Conservation (phyloP, 1,140 invertebrate genomes). For the Matsumurasca onukii region DNA sequence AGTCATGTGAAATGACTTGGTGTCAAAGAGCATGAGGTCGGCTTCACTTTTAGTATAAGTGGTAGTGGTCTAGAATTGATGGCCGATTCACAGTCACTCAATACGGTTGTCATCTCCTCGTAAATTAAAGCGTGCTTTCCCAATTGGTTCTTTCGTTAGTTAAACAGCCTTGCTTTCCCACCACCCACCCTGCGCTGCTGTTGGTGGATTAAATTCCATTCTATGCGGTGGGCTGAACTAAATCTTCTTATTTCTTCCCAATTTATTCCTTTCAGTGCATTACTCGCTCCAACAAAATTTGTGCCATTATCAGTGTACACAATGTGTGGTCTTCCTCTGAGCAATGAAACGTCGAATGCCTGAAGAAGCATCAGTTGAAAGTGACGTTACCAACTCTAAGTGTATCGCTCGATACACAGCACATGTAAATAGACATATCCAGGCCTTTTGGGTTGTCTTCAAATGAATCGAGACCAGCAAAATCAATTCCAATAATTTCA, state of each 20-base stretch:
- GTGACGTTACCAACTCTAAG: constrained; percentile 44
- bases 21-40: no score
- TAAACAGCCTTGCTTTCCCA: no score
- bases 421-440: constrained; percentile 47
- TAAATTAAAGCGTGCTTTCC: constrained; percentile 18
- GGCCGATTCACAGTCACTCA: constrained; percentile 35
- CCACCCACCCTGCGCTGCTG: constrained; percentile 46
- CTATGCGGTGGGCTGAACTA: constrained; percentile 40
- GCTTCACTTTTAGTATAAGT: no score
- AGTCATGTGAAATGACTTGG: no score
- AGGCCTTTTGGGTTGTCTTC: constrained; percentile 40
- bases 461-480: constrained; percentile 44
- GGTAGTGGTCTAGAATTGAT: constrained; percentile 46
- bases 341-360: constrained; percentile 45
- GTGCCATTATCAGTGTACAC: constrained; percentile 50
- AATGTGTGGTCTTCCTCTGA: constrained; percentile 42
- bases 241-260: constrained; percentile 40
- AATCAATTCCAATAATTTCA: constrained; percentile 40
- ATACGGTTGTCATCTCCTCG: constrained; percentile 31
- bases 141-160: constrained; percentile 31
- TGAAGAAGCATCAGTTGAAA: constrained; percentile 42
- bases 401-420: constrained; percentile 45
- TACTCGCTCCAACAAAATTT: constrained; percentile 44
- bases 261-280: constrained; percentile 42
- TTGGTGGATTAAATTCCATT: constrained; percentile 50